A percentile compares a stretch with the other conserved stretches of the same genome.
These are phyloP conservation scores for Campylomormyrus tamandua DNA, from an alignment of 2,113 vertebrate species.

Conservation along the genomic window DNA sequence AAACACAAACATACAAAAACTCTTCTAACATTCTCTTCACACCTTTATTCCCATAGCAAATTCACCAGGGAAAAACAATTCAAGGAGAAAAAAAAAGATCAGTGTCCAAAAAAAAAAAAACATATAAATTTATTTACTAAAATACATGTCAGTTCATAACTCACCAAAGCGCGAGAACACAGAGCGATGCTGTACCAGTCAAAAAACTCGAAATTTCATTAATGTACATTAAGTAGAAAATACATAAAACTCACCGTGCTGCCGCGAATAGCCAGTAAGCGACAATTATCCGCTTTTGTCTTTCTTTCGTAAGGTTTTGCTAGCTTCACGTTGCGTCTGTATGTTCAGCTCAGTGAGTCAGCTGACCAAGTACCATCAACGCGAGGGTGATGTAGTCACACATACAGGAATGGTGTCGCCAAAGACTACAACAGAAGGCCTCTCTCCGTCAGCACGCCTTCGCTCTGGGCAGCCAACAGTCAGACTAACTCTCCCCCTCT, in stretches of 20 bases:
- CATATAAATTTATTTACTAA: background rate
- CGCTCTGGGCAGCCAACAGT: constrained; percentile 13
- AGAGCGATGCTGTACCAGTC: background rate
- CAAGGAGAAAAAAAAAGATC: background rate
- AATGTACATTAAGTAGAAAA: background rate
- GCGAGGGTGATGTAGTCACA: constrained; percentile 23
- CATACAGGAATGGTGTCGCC: constrained; percentile 6
- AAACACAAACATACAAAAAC: background rate
- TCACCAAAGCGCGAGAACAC: background rate
- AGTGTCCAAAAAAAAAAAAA: background rate
- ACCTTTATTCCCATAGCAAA: background rate
- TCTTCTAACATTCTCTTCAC: background rate
- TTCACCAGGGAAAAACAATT: background rate
- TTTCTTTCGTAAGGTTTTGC: background rate
- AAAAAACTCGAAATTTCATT: background rate
- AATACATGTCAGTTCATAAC: background rate
- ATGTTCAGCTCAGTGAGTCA: constrained; percentile 16
- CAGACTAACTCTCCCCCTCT: constrained; percentile 32
- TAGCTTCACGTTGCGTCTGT: background rate
- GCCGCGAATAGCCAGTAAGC: background rate
- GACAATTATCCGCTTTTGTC: background rate
- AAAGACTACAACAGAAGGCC: constrained; percentile 30
- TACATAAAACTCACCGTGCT: constrained; percentile 7
- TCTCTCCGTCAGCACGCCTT: constrained; percentile 12
- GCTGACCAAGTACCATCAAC: constrained; percentile 21